These are phyloP conservation scores for Cherax quadricarinatus DNA, from an alignment of 1,140 invertebrate species.

Conservation along the genomic window DNA sequence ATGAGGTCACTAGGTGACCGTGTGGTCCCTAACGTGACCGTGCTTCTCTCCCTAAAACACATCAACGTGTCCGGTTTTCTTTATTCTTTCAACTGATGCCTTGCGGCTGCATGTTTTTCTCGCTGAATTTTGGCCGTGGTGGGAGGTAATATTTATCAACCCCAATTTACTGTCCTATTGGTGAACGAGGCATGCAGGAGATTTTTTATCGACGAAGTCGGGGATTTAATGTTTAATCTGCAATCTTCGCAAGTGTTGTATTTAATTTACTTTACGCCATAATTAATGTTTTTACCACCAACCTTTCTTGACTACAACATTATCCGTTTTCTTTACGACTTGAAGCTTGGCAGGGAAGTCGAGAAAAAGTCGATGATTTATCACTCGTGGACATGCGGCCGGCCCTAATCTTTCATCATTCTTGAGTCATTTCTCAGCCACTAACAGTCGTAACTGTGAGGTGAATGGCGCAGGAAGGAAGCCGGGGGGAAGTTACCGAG, in stretches of 20 bases:
- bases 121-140: background rate
- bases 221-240: background rate
- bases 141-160: background rate
- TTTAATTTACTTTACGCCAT: slow-evolving; percentile 65
- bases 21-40: background rate
- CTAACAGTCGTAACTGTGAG: slow-evolving; percentile 58
- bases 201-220: background rate
- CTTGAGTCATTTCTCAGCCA: slow-evolving; percentile 61
- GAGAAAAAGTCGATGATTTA: slow-evolving; percentile 57
- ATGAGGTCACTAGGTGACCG: background rate
- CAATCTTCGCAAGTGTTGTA: slow-evolving; percentile 17
- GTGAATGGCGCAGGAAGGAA: slow-evolving; percentile 60
- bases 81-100: slow-evolving; percentile 30
- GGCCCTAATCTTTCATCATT: slow-evolving; percentile 57
- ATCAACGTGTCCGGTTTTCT: slow-evolving; percentile 22
- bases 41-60: background rate
- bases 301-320: slow-evolving; percentile 52
- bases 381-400: slow-evolving; percentile 57
- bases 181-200: background rate
- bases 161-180: background rate
- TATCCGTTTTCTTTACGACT: slow-evolving; percentile 59
- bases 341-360: slow-evolving; percentile 35
- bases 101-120: slow-evolving; percentile 29
- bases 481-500: background rate
- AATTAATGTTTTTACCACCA: slow-evolving; percentile 57